These are phyloP conservation scores for Mastacembelus armatus DNA, from an alignment of 2,797 vertebrate species.

Conservation along the genomic window DNA sequence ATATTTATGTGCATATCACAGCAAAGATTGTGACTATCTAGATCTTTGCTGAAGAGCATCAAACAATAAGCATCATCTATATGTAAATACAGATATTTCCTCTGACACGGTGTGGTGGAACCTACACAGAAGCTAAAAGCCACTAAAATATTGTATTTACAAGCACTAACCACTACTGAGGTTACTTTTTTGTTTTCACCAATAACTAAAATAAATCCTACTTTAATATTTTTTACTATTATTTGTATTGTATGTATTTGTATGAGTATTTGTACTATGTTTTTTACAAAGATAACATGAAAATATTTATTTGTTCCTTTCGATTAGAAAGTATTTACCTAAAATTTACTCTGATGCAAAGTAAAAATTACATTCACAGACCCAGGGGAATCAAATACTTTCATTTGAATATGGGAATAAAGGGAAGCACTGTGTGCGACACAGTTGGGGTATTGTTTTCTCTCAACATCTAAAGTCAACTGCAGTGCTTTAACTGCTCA, in stretches of 20 bases:
- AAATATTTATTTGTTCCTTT: slow-evolving; percentile 4
- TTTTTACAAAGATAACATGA: background rate
- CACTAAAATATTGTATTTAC: background rate
- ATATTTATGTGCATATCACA: background rate
- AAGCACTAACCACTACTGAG: background rate
- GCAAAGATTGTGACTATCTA: background rate
- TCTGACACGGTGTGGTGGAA: background rate
- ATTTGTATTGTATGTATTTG: too few relatives aligned
- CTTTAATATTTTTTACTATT: too few relatives aligned
- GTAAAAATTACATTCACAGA: background rate
- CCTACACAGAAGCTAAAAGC: background rate
- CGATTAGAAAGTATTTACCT: background rate
- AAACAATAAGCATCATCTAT: background rate
- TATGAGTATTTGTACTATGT: too few relatives aligned
- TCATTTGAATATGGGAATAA: background rate
- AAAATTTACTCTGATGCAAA: background rate
- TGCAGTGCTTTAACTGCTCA: slow-evolving; percentile 5
- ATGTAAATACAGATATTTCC: background rate
- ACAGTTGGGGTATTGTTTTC: slow-evolving; percentile 27
- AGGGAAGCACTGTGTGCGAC: background rate
- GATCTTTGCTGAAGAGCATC: background rate
- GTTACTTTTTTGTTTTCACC: background rate
- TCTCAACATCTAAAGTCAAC: slow-evolving; percentile 21
- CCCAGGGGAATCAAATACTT: background rate
- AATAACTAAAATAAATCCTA: background rate